Evolutionary conservation across 2,113 vertebrate genomes (phyloP).

Genomic region (Otus sunia): DNA sequence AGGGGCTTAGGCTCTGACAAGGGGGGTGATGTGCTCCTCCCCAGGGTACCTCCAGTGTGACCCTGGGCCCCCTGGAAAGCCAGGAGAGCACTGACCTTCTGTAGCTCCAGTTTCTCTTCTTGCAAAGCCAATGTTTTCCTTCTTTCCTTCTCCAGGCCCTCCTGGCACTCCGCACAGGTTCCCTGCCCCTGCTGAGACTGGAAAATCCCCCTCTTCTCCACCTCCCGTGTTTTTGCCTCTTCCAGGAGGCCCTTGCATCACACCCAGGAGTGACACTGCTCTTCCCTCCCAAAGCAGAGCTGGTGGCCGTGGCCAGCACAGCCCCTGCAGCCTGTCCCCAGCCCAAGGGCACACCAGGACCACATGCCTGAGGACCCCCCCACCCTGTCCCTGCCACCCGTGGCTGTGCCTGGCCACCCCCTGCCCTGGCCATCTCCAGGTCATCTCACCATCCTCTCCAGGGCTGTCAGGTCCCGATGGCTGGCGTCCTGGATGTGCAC

Average conservation of each 20-base stretch:
- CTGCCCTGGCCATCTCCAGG: neutral
- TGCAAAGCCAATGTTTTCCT: slow-evolving; percentile 38
- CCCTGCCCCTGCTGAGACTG: slow-evolving; percentile 17
- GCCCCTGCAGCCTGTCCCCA: neutral
- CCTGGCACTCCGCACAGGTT: neutral
- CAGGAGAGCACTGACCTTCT: slow-evolving; percentile 52
- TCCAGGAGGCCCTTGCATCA: slow-evolving; percentile 33
- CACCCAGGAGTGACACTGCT: neutral
- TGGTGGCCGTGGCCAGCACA: neutral
- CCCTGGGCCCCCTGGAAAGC: neutral
- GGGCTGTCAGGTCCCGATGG: neutral
- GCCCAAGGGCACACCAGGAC: neutral
- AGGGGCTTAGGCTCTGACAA: neutral
- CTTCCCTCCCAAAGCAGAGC: neutral
- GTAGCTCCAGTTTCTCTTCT: slow-evolving; percentile 67
- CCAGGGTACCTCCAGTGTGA: rapidly evolving
- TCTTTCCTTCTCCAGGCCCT: slow-evolving; percentile 56
- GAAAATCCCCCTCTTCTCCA: slow-evolving; percentile 55
- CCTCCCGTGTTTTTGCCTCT: slow-evolving; percentile 52
- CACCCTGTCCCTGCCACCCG: neutral
- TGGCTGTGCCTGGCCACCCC: neutral
- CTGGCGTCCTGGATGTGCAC: slow-evolving; percentile 25
- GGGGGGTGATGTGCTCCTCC: neutral
- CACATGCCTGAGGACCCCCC: neutral
- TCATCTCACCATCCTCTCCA: slow-evolving; percentile 29